A percentile compares a stretch with the other conserved stretches of the same genome.
phyloP scores from a whole-genome alignment of 2,113 vertebrate species.

The Dermatemys mawii region DNA sequence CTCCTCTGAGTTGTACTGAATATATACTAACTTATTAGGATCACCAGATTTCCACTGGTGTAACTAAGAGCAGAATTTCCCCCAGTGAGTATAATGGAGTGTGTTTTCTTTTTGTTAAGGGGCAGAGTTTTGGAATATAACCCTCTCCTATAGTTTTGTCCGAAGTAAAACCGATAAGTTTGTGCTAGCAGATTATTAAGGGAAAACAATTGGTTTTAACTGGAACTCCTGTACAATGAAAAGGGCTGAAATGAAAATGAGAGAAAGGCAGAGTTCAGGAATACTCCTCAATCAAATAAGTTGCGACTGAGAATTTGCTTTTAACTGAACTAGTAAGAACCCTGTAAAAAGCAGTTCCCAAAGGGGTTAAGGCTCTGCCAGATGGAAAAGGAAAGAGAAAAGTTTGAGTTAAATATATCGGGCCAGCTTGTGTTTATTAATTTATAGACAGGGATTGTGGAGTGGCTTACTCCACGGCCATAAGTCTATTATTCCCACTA shows the following conservation, averaged over 20 bases:
- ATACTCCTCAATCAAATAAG: neutral
- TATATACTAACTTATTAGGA: slow-evolving; percentile 49
- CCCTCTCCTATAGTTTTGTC: neutral
- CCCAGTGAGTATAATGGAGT: neutral
- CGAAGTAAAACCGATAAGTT: neutral
- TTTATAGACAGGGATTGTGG: neutral
- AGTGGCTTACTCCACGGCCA: neutral
- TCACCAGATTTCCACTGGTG: slow-evolving; percentile 23
- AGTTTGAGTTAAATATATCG: neutral
- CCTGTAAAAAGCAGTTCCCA: neutral
- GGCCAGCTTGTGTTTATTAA: neutral
- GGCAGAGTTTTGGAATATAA: neutral
- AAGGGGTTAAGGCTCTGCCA: neutral
- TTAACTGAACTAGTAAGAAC: neutral
- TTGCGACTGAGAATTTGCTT: neutral
- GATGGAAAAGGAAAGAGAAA: neutral
- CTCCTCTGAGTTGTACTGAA: slow-evolving; percentile 2
- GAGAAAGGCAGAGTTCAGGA: neutral
- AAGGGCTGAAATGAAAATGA: neutral
- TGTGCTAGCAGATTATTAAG: neutral
- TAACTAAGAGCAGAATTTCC: neutral
- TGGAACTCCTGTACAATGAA: neutral
- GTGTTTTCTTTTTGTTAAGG: neutral
- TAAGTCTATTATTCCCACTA: neutral
- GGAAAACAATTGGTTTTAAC: neutral